phyloP scores from a whole-genome alignment of 2,888 invertebrate species.

The Mesoligia furuncula region DNA sequence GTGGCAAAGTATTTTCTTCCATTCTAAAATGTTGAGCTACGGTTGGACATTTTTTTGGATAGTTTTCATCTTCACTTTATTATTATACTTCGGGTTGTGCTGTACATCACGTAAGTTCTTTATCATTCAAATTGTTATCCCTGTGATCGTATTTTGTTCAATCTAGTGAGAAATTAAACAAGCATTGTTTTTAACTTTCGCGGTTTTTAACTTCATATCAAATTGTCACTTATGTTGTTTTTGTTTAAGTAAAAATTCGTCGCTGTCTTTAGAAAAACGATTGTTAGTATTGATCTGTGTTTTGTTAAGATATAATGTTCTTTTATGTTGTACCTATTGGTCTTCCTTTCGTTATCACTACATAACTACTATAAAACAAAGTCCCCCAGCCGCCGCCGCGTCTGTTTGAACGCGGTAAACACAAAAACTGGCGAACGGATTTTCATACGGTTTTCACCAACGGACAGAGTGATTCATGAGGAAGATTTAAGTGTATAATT shows the following conservation, averaged over 20 bases:
- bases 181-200: not conserved
- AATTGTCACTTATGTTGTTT: not conserved
- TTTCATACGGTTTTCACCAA: not conserved
- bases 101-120: conserved; percentile 35
- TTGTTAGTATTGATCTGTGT: not conserved
- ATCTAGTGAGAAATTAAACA: no score
- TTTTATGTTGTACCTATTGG: not conserved
- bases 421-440: no score
- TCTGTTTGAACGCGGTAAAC: not conserved
- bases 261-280: not conserved
- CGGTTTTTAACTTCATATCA: not conserved
- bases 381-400: not conserved
- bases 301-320: not conserved
- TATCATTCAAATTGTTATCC: not conserved
- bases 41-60: conserved; percentile 11
- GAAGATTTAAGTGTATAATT: not conserved
- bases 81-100: conserved; percentile 21
- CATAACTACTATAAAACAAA: not conserved
- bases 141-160: not conserved
- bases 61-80: conserved; percentile 4
- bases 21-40: conserved; percentile 10
- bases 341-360: not conserved
- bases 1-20: not conserved
- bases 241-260: not conserved
- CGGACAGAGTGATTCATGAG: not conserved